A percentile compares a stretch with the other conserved stretches of the same genome.
These are phyloP conservation scores for Aurelia coerulea DNA, from an alignment of 30 jellyfish, hydroid and myxozoan genomes.

Conservation along the genomic window DNA sequence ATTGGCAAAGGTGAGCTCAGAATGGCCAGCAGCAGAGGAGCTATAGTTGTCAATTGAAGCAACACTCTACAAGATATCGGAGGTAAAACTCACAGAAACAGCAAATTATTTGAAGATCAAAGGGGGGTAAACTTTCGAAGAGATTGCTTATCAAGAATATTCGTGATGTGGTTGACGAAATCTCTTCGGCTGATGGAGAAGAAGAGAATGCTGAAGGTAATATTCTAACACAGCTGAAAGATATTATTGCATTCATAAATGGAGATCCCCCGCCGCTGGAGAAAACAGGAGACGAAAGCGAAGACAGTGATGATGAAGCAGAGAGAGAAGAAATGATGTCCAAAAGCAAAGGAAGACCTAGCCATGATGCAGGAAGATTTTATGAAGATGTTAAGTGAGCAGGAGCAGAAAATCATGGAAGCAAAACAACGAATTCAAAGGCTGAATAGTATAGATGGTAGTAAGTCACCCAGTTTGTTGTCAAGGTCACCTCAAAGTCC, in stretches of 20 bases:
- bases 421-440: background rate
- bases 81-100: too few relatives aligned
- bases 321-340: background rate
- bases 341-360: background rate
- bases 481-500: background rate
- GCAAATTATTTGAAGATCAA: too few relatives aligned
- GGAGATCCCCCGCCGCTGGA: too few relatives aligned
- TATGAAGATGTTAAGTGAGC: background rate
- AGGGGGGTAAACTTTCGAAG: background rate
- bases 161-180: background rate
- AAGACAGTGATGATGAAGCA: background rate
- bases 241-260: too few relatives aligned
- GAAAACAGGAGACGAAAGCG: background rate
- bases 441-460: background rate
- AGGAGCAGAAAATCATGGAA: constrained; percentile 1
- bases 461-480: too few relatives aligned
- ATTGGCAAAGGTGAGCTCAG: background rate
- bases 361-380: background rate
- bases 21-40: background rate
- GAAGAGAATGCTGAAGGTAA: background rate
- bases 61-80: too few relatives aligned
- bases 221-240: background rate
- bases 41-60: too few relatives aligned
- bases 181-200: background rate
- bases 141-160: constrained; percentile 1